Percentiles rank a stretch among this genome's conserved stretches.
These are phyloP conservation scores for Damaliscus lunatus DNA, from an alignment of 2,113 vertebrate species.

Conservation along the genomic window DNA sequence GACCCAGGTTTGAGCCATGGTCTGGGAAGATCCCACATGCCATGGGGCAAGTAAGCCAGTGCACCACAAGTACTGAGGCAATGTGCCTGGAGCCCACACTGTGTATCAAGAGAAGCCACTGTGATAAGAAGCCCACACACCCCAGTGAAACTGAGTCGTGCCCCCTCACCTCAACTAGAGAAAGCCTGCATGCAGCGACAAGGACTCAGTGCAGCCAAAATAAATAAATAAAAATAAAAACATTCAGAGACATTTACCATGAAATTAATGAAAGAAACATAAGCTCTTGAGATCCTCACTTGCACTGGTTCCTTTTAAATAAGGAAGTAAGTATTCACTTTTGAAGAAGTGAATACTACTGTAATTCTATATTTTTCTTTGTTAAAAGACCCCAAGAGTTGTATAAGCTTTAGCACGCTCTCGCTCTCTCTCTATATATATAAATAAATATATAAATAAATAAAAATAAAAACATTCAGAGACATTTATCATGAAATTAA, in stretches of 20 bases:
- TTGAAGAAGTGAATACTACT: not conserved
- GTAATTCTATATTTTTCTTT: not conserved
- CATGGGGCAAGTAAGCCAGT: not conserved
- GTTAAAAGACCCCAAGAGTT: not conserved
- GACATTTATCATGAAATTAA: not conserved
- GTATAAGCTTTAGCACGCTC: not conserved
- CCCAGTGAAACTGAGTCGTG: not conserved
- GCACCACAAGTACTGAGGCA: not conserved
- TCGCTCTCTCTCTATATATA: not conserved
- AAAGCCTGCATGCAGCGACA: not conserved
- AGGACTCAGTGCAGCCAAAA: not conserved
- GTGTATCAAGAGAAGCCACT: not conserved
- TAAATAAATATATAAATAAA: not conserved
- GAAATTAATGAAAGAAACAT: not conserved
- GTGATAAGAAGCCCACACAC: not conserved
- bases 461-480: not conserved
- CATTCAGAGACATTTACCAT: not conserved
- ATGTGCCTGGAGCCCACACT: not conserved
- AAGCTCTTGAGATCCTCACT: not conserved
- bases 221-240: not conserved
- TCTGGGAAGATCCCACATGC: not conserved
- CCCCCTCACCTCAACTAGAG: not conserved
- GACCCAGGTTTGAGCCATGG: not conserved
- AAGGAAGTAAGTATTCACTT: not conserved
- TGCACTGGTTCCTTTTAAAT: not conserved